A percentile compares a stretch with the other conserved stretches of the same genome.
Evolutionary conservation across 2,113 vertebrate species (phyloP).

Genomic region (Amblyornis subalaris): DNA sequence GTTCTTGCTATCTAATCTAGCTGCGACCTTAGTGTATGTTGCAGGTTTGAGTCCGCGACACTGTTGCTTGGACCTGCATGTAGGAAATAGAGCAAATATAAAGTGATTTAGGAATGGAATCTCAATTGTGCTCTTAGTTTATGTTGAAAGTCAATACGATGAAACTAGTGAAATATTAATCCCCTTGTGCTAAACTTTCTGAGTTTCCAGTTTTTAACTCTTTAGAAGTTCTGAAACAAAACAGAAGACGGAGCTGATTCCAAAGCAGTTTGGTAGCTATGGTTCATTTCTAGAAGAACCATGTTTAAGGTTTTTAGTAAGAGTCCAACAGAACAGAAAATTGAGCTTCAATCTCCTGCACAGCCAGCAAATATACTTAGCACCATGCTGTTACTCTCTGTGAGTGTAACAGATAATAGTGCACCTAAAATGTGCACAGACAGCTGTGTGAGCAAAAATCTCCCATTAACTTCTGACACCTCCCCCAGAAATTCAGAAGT

Average conservation of each 20-base stretch:
- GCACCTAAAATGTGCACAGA: not conserved
- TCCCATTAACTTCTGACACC: slow-evolving; percentile 28
- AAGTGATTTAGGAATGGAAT: not conserved
- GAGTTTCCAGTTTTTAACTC: not conserved
- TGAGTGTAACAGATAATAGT: not conserved
- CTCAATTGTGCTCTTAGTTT: not conserved
- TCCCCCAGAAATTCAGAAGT: slow-evolving; percentile 18
- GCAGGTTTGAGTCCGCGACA: not conserved
- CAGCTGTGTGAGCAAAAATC: slow-evolving; percentile 27
- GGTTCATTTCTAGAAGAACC: not conserved
- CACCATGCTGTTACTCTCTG: not conserved
- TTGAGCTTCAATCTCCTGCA: not conserved
- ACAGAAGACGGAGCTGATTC: not conserved
- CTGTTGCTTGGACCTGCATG: not conserved
- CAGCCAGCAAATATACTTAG: not conserved
- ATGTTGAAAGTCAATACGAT: not conserved
- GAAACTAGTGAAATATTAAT: not conserved
- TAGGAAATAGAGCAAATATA: not conserved
- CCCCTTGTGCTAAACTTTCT: not conserved
- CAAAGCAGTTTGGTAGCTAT: not conserved
- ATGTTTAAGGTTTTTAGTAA: not conserved
- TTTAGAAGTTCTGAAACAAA: not conserved
- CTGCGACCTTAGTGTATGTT: not conserved
- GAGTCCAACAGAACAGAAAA: not conserved
- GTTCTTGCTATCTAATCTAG: not conserved